phyloP scores from a whole-genome alignment of 2,113 vertebrate genomes.

The Procapra przewalskii region DNA sequence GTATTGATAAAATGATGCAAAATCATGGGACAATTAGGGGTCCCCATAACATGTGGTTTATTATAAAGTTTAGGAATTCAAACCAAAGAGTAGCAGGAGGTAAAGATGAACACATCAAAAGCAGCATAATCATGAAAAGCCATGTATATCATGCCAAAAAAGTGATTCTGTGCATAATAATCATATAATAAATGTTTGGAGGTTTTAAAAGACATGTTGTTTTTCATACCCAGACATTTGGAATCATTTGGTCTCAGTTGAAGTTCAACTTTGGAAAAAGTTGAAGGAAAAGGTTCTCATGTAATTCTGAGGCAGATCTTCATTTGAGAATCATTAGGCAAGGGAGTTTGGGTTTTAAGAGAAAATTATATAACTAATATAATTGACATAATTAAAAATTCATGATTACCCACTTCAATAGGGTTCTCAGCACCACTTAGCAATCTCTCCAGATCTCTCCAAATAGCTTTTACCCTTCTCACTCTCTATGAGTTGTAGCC shows the following conservation, averaged over 20 bases:
- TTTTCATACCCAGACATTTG: not conserved
- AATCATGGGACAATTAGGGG: not conserved
- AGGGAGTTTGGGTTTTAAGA: not conserved
- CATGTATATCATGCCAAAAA: not conserved
- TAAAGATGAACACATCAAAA: not conserved
- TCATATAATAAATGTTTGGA: not conserved
- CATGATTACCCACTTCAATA: not conserved
- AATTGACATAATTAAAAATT: not conserved
- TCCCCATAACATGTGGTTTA: not conserved
- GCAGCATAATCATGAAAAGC: not conserved
- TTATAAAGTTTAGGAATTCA: not conserved
- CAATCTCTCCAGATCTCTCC: not conserved
- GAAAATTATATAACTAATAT: not conserved
- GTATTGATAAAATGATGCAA: not conserved
- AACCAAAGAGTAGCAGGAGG: not conserved
- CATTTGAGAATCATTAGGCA: not conserved
- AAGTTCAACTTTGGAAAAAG: not conserved
- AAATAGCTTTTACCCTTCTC: not conserved
- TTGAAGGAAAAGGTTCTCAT: not conserved
- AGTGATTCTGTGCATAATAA: not conserved
- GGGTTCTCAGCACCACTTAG: not conserved
- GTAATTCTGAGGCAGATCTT: not conserved
- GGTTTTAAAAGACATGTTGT: not conserved
- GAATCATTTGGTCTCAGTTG: not conserved
- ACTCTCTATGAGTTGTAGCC: not conserved